Evolutionary conservation across 2,797 vertebrate genomes (phyloP).

Genomic region (Trichosurus vulpecula): DNA sequence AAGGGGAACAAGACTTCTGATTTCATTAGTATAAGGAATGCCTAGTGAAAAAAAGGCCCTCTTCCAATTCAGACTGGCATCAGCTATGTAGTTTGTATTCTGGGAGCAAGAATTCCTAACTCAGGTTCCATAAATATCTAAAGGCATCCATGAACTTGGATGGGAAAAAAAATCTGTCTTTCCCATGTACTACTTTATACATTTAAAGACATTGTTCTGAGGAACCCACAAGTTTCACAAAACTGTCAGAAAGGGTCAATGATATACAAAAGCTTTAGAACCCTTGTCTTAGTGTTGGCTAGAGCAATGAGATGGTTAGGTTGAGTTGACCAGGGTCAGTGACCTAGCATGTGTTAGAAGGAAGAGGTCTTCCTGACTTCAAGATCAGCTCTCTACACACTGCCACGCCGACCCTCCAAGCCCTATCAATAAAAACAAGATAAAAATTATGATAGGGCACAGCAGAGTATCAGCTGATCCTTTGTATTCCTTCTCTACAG

Average conservation of each 20-base stretch:
- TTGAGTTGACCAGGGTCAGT: background rate
- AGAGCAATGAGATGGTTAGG: background rate
- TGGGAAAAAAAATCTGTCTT: background rate
- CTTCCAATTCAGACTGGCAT: background rate
- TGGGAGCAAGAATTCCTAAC: background rate
- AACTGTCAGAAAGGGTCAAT: background rate
- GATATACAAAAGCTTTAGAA: background rate
- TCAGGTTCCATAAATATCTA: background rate
- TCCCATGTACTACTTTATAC: background rate
- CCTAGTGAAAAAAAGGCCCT: background rate
- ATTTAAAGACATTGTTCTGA: background rate
- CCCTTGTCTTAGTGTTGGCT: background rate
- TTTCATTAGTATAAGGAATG: background rate
- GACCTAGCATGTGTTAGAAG: background rate
- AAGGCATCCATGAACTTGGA: background rate
- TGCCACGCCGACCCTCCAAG: too few species aligned
- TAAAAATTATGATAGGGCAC: background rate
- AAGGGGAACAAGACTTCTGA: background rate
- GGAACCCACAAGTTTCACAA: background rate
- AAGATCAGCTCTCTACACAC: background rate
- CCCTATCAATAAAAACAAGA: background rate
- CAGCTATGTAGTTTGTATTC: background rate
- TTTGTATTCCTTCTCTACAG: too few species aligned
- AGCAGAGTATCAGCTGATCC: background rate
- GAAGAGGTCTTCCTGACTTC: background rate